Evolutionary conservation across 1,140 invertebrate species (phyloP), one percentile per base, ranked within the genome.

Genomic region (Marisa cornuarietis): DNA sequence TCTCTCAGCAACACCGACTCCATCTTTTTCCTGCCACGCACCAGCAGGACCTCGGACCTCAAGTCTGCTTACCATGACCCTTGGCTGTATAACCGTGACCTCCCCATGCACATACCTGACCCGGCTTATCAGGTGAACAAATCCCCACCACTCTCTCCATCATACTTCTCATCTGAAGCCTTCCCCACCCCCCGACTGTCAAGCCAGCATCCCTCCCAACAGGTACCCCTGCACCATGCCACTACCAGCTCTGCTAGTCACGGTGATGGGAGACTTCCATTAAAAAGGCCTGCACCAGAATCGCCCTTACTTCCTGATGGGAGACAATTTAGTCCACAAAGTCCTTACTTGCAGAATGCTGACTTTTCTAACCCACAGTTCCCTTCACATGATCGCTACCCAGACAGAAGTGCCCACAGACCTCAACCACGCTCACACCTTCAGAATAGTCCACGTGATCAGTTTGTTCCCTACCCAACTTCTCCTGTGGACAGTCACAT

Each of bases 11-110:
- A 81, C 66, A 81, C 75, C 6, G 83, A 83, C 79, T 68, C 61
- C 66, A 82, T 87, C 18, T 87, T 85, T 81, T 81, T 87, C 66
- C 74, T 87, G 73, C 87, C 87, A 24, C 81, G 82, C n/a, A 79
- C 84, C 65, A 31, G 65, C 61, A n/a, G n/a, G 54, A 49, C 16
- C 26, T 63, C 61, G 5, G 74, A 74, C n/a, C 72, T 62, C 22
- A 65, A 63, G n/a, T 13, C 73, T 22, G 24, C 16, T 7, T 22
- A 11, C 24, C 20, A 9, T 22, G 22, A 16, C 24, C 18, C 61
- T 42, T 9, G 42, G n/a, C 61, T 26, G 61, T 2, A 61, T 10
- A n/a, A 62, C 58, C 69, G 20, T 52, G 31, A n/a, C 52, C 68
- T 68, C 72, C 76, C 61, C 49, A 52, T 68, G 71, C 68, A 81